These are phyloP conservation scores for Sarcophaga bullata DNA, from an alignment of 1,140 invertebrate species.

Conservation along the genomic window DNA sequence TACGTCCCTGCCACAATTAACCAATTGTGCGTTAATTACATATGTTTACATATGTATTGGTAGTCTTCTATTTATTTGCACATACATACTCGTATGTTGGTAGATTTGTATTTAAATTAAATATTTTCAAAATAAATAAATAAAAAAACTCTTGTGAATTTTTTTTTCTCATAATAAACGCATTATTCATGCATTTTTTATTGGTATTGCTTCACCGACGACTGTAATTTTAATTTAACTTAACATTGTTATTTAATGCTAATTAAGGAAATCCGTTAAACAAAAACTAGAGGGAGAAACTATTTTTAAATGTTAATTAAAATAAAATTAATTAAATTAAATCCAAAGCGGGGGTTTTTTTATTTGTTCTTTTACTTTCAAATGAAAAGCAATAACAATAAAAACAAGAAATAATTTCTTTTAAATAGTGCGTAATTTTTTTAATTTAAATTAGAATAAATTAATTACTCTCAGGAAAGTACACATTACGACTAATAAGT, in stretches of 20 bases:
- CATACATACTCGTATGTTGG: neutral
- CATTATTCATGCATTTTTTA: neutral
- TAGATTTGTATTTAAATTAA: neutral
- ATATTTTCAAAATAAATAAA: neutral
- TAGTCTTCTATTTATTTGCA: neutral
- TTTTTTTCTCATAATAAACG: neutral
- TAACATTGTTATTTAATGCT: slow-evolving; percentile 14
- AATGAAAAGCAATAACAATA: too few species aligned
- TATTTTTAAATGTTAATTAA: slow-evolving; percentile 6
- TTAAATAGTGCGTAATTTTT: too few species aligned
- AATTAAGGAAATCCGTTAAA: slow-evolving; percentile 20
- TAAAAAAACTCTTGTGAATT: too few species aligned
- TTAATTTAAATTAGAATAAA: too few species aligned
- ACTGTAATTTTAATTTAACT: neutral
- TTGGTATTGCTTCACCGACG: neutral
- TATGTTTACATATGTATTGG: neutral
- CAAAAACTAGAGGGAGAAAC: neutral
- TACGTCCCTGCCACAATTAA: slow-evolving; percentile 8
- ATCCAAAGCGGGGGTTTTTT: too few species aligned
- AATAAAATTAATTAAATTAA: neutral
- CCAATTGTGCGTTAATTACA: slow-evolving; percentile 23
- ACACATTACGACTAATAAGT: too few species aligned
- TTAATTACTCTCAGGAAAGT: too few species aligned
- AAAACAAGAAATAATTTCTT: too few species aligned
- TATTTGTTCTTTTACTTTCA: too few species aligned